These are phyloP conservation scores for Steromphala cineraria DNA, from an alignment of 2,888 invertebrate genomes.

Conservation along the genomic window DNA sequence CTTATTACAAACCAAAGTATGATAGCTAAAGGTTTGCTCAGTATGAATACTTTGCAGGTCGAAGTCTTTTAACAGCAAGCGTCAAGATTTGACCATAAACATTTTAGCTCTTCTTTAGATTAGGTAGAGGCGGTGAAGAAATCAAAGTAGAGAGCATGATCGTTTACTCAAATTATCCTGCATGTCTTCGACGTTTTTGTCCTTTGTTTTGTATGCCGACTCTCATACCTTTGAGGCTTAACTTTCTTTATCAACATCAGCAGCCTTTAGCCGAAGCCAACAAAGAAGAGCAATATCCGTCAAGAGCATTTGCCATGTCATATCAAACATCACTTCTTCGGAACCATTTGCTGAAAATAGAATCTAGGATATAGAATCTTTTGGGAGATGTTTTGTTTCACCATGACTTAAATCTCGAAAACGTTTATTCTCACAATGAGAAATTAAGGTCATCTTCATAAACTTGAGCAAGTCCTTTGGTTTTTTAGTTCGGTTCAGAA, in stretches of 20 bases:
- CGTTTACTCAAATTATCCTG: not conserved
- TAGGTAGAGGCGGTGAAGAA: not conserved
- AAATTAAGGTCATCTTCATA: no score
- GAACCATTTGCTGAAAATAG: not conserved
- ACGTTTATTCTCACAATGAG: no score
- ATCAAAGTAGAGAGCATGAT: not conserved
- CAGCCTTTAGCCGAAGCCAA: not conserved
- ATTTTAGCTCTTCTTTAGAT: not conserved
- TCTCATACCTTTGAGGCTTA: not conserved
- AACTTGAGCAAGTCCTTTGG: no score
- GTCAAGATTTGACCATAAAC: not conserved
- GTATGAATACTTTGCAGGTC: not conserved
- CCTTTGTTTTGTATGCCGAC: no score
- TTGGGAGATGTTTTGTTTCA: no score
- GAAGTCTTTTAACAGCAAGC: not conserved
- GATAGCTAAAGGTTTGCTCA: no score
- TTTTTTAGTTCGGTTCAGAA: no score
- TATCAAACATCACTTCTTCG: not conserved
- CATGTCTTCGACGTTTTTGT: no score
- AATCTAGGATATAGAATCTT: not conserved
- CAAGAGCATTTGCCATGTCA: slow-evolving; percentile 4
- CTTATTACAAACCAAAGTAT: no score
- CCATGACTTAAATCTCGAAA: not conserved
- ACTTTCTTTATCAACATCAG: not conserved
- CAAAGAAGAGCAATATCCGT: not conserved